These are phyloP conservation scores for Polypedilum vanderplanki DNA, from an alignment of 1,140 invertebrate genomes.

Conservation along the genomic window DNA sequence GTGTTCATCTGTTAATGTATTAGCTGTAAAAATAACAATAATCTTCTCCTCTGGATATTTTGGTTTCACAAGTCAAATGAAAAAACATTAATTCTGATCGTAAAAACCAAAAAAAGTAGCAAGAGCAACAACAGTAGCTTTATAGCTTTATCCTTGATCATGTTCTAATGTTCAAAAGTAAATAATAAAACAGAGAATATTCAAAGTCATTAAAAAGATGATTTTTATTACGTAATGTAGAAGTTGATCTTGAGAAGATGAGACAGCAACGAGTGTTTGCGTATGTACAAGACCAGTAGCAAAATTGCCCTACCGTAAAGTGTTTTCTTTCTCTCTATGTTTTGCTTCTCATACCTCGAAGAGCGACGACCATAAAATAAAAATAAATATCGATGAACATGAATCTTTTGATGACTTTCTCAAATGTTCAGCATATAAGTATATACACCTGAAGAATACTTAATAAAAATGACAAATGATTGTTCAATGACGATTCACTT, in stretches of 20 bases:
- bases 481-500: conserved; percentile 21
- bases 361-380: background rate
- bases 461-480: conserved; percentile 26
- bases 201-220: conserved; percentile 21
- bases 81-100: background rate
- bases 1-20: background rate
- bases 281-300: conserved; percentile 9
- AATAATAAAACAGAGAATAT: background rate
- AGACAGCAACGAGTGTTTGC: background rate
- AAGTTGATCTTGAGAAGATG: background rate
- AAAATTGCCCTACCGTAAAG: conserved; percentile 1
- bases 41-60: background rate
- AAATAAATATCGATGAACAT: background rate
- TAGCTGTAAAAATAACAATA: background rate
- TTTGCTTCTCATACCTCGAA: background rate
- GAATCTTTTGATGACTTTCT: background rate
- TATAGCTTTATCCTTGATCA: background rate
- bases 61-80: background rate
- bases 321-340: background rate
- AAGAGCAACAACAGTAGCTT: background rate
- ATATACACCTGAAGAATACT: background rate
- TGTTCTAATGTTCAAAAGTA: background rate
- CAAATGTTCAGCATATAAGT: background rate
- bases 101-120: background rate
- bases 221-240: conserved; percentile 23